Evolutionary conservation across 2,113 vertebrate species (phyloP), one percentile per base, ranked within the genome.

Genomic region (Gulo gulo): DNA sequence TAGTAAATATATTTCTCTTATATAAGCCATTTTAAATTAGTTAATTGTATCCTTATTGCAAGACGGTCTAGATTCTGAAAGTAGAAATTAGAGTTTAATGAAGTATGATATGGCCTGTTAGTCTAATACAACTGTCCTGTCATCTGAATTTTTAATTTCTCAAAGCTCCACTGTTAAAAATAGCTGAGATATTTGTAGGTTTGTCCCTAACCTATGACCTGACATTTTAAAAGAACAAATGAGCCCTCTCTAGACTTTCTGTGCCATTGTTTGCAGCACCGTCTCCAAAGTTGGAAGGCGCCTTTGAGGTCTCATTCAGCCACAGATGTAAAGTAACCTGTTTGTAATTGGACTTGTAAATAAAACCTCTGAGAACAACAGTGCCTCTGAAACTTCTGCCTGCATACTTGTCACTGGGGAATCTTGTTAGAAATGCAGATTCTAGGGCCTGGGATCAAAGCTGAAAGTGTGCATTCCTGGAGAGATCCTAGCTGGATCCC

Each of bases 1-100:
- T 81, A 86, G 57, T 55, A 82, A 94, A 47, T 81, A 59, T 34
- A 71, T 88, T 57, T 95, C 55, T 91, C 93, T 85, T 81, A 63
- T 63, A 31, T 65, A 88, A 74, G 59, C 80, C 31, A 52, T 95
- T 95, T 85, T 71, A 61, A 96, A 81, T 78, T 69, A 42, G 67
- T 79, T 80, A 82, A 88, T 80, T 94, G 76, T 39, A 69, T 85
- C 59, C 59, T 93, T 76, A 45, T 93, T 96, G 86, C 73, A 82
- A 78, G 91, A 92, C 20, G 29, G 23, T 93, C 78, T 78, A 69
- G 71, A 91, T 95, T 98, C 80, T 89, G 52, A 93, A 91, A 96
- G 71, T 86, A 85, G 74, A 20, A 84, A 92, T 97, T 92, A 57
- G 86, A 93, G 50, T 95, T 97, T 87, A 96, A 61, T 85, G 88